Evolutionary conservation across 2,888 invertebrate genomes (phyloP), one percentile per base, ranked within the genome.

Genomic region (Aricia artaxerxes): DNA sequence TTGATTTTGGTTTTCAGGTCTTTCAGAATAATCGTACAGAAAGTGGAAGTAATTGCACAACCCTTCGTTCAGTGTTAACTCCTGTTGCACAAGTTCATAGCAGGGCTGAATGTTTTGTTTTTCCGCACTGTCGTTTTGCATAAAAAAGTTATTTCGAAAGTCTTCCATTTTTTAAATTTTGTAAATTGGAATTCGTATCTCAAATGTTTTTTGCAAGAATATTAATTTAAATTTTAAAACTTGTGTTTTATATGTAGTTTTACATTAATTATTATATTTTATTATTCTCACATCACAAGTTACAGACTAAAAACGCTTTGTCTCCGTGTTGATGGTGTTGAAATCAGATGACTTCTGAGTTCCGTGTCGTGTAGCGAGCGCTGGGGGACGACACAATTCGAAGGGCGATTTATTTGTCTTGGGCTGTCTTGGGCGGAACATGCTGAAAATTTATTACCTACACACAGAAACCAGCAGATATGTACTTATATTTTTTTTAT

Each of bases 21-120:
- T 83, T 60, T 75, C 78, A 1, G 72, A 72, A 40, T 87, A 87
- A 24, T 92, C 92, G 80, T 90, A 92, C 80, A 87, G 86, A 83
- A 91, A 87, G 1, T 91, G 91, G 77, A 91, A 82, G 79, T 88
- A 92, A 16, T 84, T 86, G 2, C 85, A 85, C 4, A 82, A 82
- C n/a, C 85, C 85, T 35, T 80, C 80, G 31, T 82, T 81, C 13
- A 73, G 79, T 16, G 80, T 79, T 9, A 82, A 75, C 5, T 84
- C 82, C 35, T 86, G 86, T n/a, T 84, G 83, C 13, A 83, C 77
- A 5, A 78, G 81, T 24, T 85, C 85, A 24, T 81, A 69, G 69
- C 69, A 83, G 73, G 80, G 82, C 60, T 82, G 79, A 1, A 85
- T 79, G 6, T 87, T 87, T 77, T 85, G 86, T 16, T 82, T 82